Base-by-base conservation (phyloP, 2,888 invertebrate genomes). In the Chymomyza amoena region DNA sequence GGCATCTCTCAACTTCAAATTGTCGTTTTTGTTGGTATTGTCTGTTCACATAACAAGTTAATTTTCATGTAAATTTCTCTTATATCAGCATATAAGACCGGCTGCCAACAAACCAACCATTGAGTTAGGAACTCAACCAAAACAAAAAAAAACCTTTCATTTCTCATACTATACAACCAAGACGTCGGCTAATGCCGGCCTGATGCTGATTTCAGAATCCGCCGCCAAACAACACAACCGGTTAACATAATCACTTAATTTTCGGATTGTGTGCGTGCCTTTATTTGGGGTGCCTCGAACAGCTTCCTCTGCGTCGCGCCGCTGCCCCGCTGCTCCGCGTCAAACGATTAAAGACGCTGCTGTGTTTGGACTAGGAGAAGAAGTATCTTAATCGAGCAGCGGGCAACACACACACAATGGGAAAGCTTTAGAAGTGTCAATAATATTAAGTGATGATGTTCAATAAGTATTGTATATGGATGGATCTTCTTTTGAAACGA, bases 191-290 rank as follows among this genome's bases (percentile, higher is more conserved):
- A 20, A 20, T 54, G 57, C 20, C 57, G 15, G 57, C 57, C 57
- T 25, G 60, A 60, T 60, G 28, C 18, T 6, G 60, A 60, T 36
- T 36, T 36, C 60, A 9, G 57, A 13, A 25, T 57, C 15, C 32
- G 18, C 56, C 52, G 56, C 60, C 75, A 64, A 77, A 72, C 72
- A 73, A 52, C 25, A 59, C 72, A 84, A 88, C 88, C 88, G 88
- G 88, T 85, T 88, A 84, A 84, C 79, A 88, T 85, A 85, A 85
- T 85, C 84, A 85, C 88, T 85, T 85, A 79, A 88, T 85, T 85
- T 88, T 79, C 77, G 72, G 86, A 87, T 85, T 87, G 80, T 75
- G 63, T 70, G 65, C 56, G 67, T 69, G 73, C 61, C 51, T 62
- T 62, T 32, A 52, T 51, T 20, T 32, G 28, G n/a, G 59, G 32